Base-by-base conservation (phyloP, 2,797 vertebrate genomes). In the Sebastes taczanowskii region DNA sequence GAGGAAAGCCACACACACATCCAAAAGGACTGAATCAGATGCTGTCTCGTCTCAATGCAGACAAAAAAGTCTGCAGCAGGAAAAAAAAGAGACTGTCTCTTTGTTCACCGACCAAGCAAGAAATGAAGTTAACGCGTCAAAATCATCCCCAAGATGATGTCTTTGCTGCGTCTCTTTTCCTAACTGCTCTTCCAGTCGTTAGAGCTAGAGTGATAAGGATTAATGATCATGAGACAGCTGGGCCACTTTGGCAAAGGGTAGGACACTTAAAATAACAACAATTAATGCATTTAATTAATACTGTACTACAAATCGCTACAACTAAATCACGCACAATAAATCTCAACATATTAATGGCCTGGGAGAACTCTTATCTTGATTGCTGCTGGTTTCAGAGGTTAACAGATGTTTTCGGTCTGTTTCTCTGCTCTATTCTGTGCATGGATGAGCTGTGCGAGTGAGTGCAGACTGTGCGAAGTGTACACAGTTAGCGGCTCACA, bases 31-130 rank as follows among this genome's bases (percentile, higher is more conserved):
- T 13, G 22, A 74, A 72, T 82, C 60, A 27, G 72, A 84, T 30
- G n/a, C 78, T 56, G 63, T 69, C 52, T 79, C 22, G 18, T 78
- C 30, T 74, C 30, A 9, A 53, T 59, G 58, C 49, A 71, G 60
- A 35, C 29, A n/a, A 68, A 75, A 75, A 81, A 70, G 70, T 73
- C 58, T 75, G 71, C 74, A 22, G 65, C 29, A 59, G 58, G 62
- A 55, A 65, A 29, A 65, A 59, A 65, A 74, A 62, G 22, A 79
- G 32, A 64, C 72, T 59, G 14, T 59, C 58, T 87, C 49, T 30
- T 85, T 38, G 71, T 81, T 88, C 80, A 82, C 76, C 10, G 62
- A 85, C 72, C 81, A 86, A 86, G 86, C 82, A 86, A 71, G 74
- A 86, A 87, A 89, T 87, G 9, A 85, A 85, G 81, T 76, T 75